A percentile compares a stretch with the other conserved stretches of the same genome.
Evolutionary conservation across 1,140 invertebrate genomes (phyloP).

Genomic region (Orchestia grillus): DNA sequence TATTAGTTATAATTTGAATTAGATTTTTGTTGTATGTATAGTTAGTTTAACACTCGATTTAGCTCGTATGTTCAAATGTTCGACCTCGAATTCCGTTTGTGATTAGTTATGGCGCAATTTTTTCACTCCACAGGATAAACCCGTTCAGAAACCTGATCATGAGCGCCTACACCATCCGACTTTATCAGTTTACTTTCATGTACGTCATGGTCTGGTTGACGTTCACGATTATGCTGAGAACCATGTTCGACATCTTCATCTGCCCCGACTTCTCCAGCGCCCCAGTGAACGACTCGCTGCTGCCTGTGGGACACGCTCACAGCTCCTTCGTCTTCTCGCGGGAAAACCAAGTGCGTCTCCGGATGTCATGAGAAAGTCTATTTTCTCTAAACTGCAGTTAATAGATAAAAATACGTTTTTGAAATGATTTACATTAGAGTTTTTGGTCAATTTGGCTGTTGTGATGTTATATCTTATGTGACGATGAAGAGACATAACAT

Average conservation of each 20-base stretch:
- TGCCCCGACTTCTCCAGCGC: background rate
- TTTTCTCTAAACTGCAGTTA: too few species aligned
- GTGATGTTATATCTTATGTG: too few species aligned
- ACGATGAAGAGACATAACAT: too few species aligned
- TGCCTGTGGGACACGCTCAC: background rate
- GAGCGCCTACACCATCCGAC: background rate
- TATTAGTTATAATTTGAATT: too few species aligned
- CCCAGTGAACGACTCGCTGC: background rate
- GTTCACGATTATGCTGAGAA: background rate
- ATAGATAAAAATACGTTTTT: too few species aligned
- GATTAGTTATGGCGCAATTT: background rate
- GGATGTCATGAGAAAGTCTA: background rate
- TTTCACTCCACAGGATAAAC: background rate
- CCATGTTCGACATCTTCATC: background rate
- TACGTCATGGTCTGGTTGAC: background rate
- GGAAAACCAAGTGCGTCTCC: background rate
- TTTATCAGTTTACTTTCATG: background rate
- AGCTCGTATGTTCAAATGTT: too few species aligned
- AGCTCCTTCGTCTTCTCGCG: background rate
- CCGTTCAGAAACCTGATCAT: background rate
- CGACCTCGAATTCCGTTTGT: background rate
- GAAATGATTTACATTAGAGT: too few species aligned
- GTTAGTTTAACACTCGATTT: too few species aligned
- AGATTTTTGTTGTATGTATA: too few species aligned
- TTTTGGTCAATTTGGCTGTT: too few species aligned